These are phyloP conservation scores for Archocentrus centrarchus DNA, from an alignment of 2,113 vertebrate species.

Conservation along the genomic window DNA sequence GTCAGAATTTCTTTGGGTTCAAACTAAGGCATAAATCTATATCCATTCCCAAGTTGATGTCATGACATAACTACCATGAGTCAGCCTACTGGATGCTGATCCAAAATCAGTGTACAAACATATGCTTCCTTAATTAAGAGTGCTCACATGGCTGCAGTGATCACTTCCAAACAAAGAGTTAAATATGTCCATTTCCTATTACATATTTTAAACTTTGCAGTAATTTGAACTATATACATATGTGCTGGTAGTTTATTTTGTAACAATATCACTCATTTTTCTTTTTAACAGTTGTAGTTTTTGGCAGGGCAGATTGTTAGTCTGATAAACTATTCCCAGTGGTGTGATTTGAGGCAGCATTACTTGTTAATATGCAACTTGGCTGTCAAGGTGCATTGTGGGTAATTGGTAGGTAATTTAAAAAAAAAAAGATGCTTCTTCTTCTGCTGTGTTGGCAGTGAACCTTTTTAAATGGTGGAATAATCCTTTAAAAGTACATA, in stretches of 20 bases:
- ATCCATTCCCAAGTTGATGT: not conserved
- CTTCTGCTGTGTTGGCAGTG: not conserved
- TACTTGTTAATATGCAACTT: not conserved
- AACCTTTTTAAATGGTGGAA: not conserved
- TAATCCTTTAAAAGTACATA: not conserved
- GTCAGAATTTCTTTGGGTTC: not conserved
- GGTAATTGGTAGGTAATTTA: not conserved
- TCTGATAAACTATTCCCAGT: not conserved
- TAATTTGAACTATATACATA: too few species aligned
- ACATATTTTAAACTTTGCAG: not conserved
- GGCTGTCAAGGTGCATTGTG: not conserved
- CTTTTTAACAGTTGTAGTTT: not conserved
- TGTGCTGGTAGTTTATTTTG: not conserved
- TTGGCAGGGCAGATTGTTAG: not conserved
- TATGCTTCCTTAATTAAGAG: slow-evolving; percentile 13
- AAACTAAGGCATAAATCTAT: not conserved
- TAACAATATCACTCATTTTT: too few species aligned
- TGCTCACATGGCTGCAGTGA: not conserved
- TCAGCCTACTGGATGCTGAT: slow-evolving; percentile 27
- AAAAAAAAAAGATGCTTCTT: not conserved
- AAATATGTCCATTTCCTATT: not conserved
- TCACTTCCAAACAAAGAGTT: slow-evolving; percentile 2
- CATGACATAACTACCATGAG: slow-evolving; percentile 33
- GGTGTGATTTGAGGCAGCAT: not conserved
- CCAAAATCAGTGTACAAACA: slow-evolving; percentile 29